Evolutionary conservation across 2,797 vertebrate species (phyloP), one percentile per base, ranked within the genome.

Genomic region (Pempheris klunzingeri): DNA sequence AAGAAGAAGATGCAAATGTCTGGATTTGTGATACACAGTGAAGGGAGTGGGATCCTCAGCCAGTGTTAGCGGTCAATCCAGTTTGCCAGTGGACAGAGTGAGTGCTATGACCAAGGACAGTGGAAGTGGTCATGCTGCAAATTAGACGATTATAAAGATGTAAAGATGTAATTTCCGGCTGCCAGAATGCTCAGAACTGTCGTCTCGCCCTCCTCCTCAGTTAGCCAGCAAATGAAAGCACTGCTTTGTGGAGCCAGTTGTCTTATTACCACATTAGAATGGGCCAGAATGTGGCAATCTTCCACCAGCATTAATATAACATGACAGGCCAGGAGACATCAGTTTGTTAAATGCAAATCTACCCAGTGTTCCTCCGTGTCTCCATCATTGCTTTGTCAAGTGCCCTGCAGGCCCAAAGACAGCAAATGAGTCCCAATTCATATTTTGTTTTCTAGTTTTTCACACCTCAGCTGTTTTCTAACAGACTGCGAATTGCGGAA

Each of bases 341-440:
- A 88, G 88, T 93, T 94, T 94, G 94, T 95, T 90, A 92, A 95
- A 95, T 94, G 92, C 92, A 95, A 94, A 95, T 94, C 85, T 85
- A 77, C 73, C 63, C 77, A 84, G 90, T 88, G 89, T 92, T 92
- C 81, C 85, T 92, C 79, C 50, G 67, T 92, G 92, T 93, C 92
- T 93, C 93, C 92, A 90, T 94, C 92, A 93, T 92, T 92, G 89
- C 92, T 93, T 94, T 94, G 90, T 92, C 91, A 92, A 93, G 87
- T 87, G 92, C 92, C 93, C 92, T 84, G 82, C 90, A 91, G 92
- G 90, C 88, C 83, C 88, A 85, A 89, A 92, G 84, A 88, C 84
- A 87, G 85, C 80, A 92, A 93, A 94, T 90, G 89, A 94, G 90
- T 83, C 79, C 85, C 80, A 82, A 87, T 92, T 93, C 85, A 88